Evolutionary conservation across 2,888 invertebrate genomes (phyloP).

Genomic region (Pristionchus maxplancki): DNA sequence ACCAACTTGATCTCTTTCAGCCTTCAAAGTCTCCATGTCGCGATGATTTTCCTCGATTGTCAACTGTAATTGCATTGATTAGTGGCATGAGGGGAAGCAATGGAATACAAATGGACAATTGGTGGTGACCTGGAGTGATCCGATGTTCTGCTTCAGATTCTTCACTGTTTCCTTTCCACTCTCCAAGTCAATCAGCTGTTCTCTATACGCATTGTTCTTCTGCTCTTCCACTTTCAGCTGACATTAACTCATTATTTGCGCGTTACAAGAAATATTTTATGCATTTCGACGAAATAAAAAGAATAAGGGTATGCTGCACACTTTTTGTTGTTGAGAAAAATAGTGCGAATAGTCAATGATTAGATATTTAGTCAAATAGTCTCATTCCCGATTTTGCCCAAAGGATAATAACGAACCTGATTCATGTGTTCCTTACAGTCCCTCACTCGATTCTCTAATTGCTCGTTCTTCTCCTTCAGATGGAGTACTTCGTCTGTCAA

Average conservation of each 20-base stretch:
- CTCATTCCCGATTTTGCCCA: neutral
- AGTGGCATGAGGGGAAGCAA: too few relatives aligned
- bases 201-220: slow-evolving; percentile 13
- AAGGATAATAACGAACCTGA: neutral
- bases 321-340: too few relatives aligned
- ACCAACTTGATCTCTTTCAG: slow-evolving; percentile 23
- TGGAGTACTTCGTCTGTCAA: neutral
- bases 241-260: neutral
- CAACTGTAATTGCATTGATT: neutral
- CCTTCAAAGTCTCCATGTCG: neutral
- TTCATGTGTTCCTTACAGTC: slow-evolving; percentile 11
- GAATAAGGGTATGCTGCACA: too few relatives aligned
- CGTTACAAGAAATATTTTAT: too few relatives aligned
- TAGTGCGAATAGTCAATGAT: neutral
- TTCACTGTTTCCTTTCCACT: slow-evolving; percentile 23
- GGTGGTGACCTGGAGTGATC: slow-evolving; percentile 18
- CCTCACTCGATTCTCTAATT: slow-evolving; percentile 34
- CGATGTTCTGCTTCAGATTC: slow-evolving; percentile 27
- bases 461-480: slow-evolving; percentile 28
- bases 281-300: too few relatives aligned
- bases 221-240: slow-evolving; percentile 18
- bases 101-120: too few relatives aligned
- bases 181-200: neutral
- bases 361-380: neutral
- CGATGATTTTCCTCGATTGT: slow-evolving; percentile 35